Evolutionary conservation across 2,113 vertebrate genomes (phyloP), one percentile per base, ranked within the genome.

Genomic region (Chunga burmeisteri): DNA sequence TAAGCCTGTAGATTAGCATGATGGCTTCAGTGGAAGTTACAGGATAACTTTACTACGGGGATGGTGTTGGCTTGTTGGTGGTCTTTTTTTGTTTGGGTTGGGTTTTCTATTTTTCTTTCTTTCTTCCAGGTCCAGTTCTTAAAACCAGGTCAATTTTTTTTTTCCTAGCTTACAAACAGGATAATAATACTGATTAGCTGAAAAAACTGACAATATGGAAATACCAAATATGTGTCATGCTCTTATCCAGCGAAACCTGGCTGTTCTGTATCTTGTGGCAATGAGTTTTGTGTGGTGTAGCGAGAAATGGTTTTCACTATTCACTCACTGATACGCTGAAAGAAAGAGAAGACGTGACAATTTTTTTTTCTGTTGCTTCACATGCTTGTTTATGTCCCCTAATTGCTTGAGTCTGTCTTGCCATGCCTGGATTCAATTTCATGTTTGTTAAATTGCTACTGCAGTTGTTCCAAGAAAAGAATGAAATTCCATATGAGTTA

Each of bases 1-100:
- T 25, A 58, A 74, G 40, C 38, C 56, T 1, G 1, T 47, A 13
- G 22, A 34, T 22, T 0, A 63, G 10, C 0, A 1, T 4, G 16
- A 2, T 23, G 22, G 38, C 22, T 59, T 65, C 36, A 16, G 49
- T n/a, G 30, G 16, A 13, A 75, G 30, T 21, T 52, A 7, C 0
- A 7, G 40, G 38, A 47, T 47, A 25, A 13, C 10, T 44, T 38
- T 3, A 47, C 22, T 1, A 0, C 16, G 34, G 19, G 16, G 34
- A 16, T 58, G 30, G 17, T 13, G 10, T 46, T 30, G 21, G 32
- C 32, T 56, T 62, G 38, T 19, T 34, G 38, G 38, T 38, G 38
- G 38, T 38, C 38, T 38, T 38, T 38, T 38, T 38, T 38, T 38
- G 38, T 38, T 38, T 38, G 38, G 38, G 38, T 38, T 38, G 38